Evolutionary conservation across 23 tunicate species (phyloP), one percentile per base, ranked within the genome.

Genomic region (Halocynthia aurantium): DNA sequence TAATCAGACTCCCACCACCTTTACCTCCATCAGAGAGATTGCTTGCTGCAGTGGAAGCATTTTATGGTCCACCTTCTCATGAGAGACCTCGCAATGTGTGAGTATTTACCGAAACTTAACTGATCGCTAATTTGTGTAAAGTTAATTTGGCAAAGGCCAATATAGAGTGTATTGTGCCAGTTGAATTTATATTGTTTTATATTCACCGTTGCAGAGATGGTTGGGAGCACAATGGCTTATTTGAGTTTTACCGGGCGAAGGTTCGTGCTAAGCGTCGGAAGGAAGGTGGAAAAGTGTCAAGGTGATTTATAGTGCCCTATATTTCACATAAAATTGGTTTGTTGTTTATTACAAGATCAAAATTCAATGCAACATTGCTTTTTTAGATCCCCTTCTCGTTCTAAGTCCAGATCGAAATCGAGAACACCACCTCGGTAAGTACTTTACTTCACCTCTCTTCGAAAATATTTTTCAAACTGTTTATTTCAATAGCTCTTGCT

Each of bases 221-320:
- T 31, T 92, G 98, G 98, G 98, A 92, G 56, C 85, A 78, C 22
- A 92, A 92, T 69, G 98, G 98, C 8, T 58, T 92, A 82, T 92
- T 92, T 69, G 98, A 92, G 64, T 92, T 92, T 55, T 86, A 81
- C 58, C 87, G 92, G 7, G 98, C 98, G 6, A 92, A 92, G 63
- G 82, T 83, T 13, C 84, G 92, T 44, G 98, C 98, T 18, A 82
- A 79, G 82, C 67, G 84, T n/a, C 78, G 78, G 13, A 74, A 74
- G 31, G 78, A 74, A 52, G 78, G 78, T 8, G 44, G 44, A 1
- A 52, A 74, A 50, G 15, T 50, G 21, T 74, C 78, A 12, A 52
- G 78, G 78, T 74, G 64, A 50, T 40, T 65, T 10, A 15, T 65
- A 15, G 31, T 65, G 9, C 1, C 44, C 44, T 31, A 31, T 31